These are phyloP conservation scores for Lissocephala sabroskyi DNA, from an alignment of 2,888 invertebrate species.

Conservation along the genomic window DNA sequence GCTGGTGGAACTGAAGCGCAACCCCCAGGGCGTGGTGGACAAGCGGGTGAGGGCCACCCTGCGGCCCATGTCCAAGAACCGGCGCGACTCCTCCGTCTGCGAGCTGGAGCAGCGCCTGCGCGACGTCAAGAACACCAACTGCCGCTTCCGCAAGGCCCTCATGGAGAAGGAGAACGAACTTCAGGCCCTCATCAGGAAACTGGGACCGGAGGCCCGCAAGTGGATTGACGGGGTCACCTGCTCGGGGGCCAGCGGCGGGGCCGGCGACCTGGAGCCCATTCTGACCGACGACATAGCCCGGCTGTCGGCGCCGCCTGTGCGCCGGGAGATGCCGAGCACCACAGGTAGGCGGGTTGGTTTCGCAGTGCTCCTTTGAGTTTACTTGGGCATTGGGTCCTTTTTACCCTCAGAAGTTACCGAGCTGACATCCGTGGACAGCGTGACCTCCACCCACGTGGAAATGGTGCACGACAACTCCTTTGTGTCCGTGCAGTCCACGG, in stretches of 20 bases:
- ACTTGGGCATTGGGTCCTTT: conserved; percentile 12
- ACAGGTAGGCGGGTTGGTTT: conserved; percentile 58
- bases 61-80: conserved; percentile 85
- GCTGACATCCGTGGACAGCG: conserved; percentile 81
- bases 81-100: conserved; percentile 86
- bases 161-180: conserved; percentile 88
- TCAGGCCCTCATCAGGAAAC: conserved; percentile 74
- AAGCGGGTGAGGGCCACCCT: conserved; percentile 90
- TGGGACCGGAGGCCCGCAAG: conserved; percentile 72
- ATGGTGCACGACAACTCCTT: conserved; percentile 71
- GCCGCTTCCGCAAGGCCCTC: conserved; percentile 85
- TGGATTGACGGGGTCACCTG: conserved; percentile 72
- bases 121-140: conserved; percentile 88
- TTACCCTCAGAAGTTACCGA: conserved; percentile 78
- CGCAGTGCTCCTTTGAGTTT: neutral
- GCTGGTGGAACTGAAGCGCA: conserved; percentile 90
- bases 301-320: conserved; percentile 69
- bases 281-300: conserved; percentile 60
- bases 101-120: conserved; percentile 87
- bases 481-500: conserved; percentile 66
- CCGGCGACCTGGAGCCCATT: conserved; percentile 67
- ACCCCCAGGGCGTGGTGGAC: conserved; percentile 87
- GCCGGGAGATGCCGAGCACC: conserved; percentile 71
- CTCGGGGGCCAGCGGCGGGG: conserved; percentile 39
- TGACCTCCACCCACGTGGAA: conserved; percentile 78